Base-by-base conservation (phyloP, 2,888 invertebrate genomes). In the Agrochola circellaris region DNA sequence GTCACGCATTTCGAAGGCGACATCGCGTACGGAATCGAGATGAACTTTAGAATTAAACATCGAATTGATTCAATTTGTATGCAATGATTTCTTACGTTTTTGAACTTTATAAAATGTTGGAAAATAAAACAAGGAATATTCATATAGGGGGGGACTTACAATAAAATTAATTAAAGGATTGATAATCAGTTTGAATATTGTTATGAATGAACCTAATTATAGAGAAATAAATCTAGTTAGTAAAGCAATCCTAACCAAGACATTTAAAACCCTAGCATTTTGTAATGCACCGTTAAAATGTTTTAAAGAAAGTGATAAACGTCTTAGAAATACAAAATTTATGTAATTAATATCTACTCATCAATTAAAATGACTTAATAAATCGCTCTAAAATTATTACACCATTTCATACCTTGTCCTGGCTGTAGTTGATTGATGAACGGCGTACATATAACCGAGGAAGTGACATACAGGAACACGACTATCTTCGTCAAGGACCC, bases 401-500 rank as follows among this genome's bases (percentile, higher is more conserved):
- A 67, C 4, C 3, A 51, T 74, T n/a, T n/a, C 83, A 73, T 93
- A 96, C 96, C 95, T 95, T 96, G 91, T 79, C 95, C 95, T 30
- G 95, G 94, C 84, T 90, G 91, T 74, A 94, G 91, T 80, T 96
- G 87, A 85, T 95, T 96, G 87, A 96, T 87, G 69, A 96, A 91
- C 61, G 97, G 94, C 56, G 95, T 92, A 81, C 93, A 90, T 66
- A 93, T 87, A 73, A 91, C 91, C 26, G 93, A 87, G 64, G 91
- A 86, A 70, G 89, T 89, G 74, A 93, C 87, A 81, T 92, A 89
- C 64, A 95, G 84, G 58, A 96, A 85, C 89, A 93, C 95, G 89
- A 95, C 92, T 88, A 92, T 89, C 90, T 90, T 90, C 88, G 88
- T 85, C 92, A 93, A 91, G 92, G 93, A 91, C 90, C 93, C 93